Evolutionary conservation across 2,888 invertebrate species (phyloP).

Genomic region (Hemicrepidius hirtus): DNA sequence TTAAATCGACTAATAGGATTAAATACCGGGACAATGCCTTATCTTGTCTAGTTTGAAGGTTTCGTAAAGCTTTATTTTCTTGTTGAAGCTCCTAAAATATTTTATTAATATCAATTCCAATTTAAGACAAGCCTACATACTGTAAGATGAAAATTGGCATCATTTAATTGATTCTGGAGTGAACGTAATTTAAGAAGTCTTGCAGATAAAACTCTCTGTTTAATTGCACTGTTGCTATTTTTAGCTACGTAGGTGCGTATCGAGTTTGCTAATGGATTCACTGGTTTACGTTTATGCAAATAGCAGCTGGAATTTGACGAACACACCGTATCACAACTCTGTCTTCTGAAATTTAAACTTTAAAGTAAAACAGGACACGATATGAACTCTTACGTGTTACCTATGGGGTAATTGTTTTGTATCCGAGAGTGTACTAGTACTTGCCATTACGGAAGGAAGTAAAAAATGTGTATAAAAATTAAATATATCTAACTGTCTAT

Average conservation of each 20-base stretch:
- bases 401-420: constrained; percentile 31
- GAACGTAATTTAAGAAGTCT: constrained; percentile 84
- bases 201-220: constrained; percentile 84
- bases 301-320: constrained; percentile 70
- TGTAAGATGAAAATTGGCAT: constrained; percentile 86
- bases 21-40: constrained; percentile 83
- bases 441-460: constrained; percentile 56
- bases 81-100: constrained; percentile 77
- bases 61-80: constrained; percentile 85
- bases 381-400: constrained; percentile 8
- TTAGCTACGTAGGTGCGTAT: constrained; percentile 50
- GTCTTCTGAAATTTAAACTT: constrained; percentile 62
- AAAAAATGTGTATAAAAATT: constrained; percentile 40
- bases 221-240: constrained; percentile 61
- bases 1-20: too few species aligned
- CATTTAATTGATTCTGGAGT: constrained; percentile 86
- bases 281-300: constrained; percentile 68
- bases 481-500: constrained; percentile 45
- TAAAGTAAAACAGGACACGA: not conserved
- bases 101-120: not conserved
- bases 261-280: constrained; percentile 67
- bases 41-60: constrained; percentile 87
- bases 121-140: constrained; percentile 70
- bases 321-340: constrained; percentile 69
- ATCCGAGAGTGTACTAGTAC: constrained; percentile 53